phyloP scores from a whole-genome alignment of 2,797 vertebrate genomes.

The Lacerta viridis region DNA sequence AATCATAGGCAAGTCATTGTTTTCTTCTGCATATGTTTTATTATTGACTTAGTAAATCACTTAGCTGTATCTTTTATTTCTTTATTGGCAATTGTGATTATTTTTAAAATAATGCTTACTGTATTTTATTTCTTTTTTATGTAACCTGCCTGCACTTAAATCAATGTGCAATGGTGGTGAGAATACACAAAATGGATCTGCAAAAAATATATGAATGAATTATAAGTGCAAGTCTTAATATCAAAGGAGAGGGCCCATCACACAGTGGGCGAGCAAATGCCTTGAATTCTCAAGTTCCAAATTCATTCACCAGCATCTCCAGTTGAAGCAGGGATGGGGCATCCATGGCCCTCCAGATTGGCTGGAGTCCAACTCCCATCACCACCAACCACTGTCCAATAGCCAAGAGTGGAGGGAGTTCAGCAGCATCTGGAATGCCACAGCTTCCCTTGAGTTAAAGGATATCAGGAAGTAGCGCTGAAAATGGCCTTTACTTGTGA shows the following conservation, averaged over 20 bases:
- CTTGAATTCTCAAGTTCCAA: not conserved
- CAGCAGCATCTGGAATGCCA: too few species aligned
- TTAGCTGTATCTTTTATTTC: too few species aligned
- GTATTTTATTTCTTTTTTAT: too few species aligned
- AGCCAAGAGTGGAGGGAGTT: too few species aligned
- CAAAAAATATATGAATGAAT: not conserved
- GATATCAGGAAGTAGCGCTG: not conserved
- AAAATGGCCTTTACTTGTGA: not conserved
- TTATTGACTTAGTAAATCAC: too few species aligned
- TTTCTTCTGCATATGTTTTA: too few species aligned
- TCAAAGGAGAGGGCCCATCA: not conserved
- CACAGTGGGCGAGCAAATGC: not conserved
- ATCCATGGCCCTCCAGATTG: too few species aligned
- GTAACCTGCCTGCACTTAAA: not conserved
- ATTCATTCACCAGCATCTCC: not conserved
- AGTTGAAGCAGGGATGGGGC: not conserved
- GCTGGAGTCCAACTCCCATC: not conserved
- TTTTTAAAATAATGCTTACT: too few species aligned
- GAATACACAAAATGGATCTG: not conserved
- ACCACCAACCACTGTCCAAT: not conserved
- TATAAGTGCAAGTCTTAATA: not conserved
- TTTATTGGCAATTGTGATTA: too few species aligned
- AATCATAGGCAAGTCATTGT: too few species aligned
- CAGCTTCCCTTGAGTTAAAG: not conserved
- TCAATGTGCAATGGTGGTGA: not conserved